A percentile compares a stretch with the other conserved stretches of the same genome.
phyloP scores from a whole-genome alignment of 2,888 invertebrate species.

The Augochlorella aurata region DNA sequence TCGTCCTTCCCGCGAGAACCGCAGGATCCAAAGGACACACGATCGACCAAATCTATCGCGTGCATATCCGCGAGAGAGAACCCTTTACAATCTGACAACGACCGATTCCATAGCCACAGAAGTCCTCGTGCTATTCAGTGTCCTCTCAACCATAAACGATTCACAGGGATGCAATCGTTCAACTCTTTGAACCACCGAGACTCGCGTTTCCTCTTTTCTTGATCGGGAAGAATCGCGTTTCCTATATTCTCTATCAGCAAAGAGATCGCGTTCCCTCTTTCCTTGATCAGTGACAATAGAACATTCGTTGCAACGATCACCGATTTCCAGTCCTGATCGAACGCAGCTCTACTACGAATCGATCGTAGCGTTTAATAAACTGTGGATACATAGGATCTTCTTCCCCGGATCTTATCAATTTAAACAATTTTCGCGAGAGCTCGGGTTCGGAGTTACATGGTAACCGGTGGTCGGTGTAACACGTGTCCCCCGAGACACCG shows the following conservation, averaged over 20 bases:
- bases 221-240: neutral
- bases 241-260: neutral
- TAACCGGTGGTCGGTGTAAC: neutral
- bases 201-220: too few relatives aligned
- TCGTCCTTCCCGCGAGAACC: slow-evolving; percentile 58
- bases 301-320: neutral
- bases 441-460: neutral
- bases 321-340: neutral
- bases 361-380: too few relatives aligned
- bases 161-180: too few relatives aligned
- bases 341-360: too few relatives aligned
- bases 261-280: neutral
- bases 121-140: neutral
- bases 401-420: too few relatives aligned
- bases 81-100: too few relatives aligned
- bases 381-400: too few relatives aligned
- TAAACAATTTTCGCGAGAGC: neutral
- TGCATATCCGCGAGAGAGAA: too few relatives aligned
- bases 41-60: slow-evolving; percentile 36
- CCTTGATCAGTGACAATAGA: neutral
- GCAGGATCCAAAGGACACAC: slow-evolving; percentile 36
- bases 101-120: neutral
- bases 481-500: neutral
- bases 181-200: too few relatives aligned
- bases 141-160: neutral